Evolutionary conservation across 2,888 invertebrate species (phyloP).

Genomic region (Pterostichus madidus): DNA sequence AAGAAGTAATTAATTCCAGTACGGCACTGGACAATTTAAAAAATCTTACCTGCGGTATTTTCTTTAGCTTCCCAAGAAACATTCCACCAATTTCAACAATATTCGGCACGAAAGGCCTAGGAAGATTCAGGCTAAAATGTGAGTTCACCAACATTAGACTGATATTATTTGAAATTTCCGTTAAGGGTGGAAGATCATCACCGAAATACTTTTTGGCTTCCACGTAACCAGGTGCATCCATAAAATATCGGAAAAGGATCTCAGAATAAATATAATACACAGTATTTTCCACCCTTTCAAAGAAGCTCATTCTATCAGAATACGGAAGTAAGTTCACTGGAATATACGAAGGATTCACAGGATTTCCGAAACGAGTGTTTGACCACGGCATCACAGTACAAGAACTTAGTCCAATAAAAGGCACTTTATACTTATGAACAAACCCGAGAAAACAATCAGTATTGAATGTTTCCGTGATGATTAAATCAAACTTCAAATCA

Average conservation of each 20-base stretch:
- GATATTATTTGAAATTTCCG: slow-evolving; percentile 76
- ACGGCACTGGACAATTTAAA: too few species aligned
- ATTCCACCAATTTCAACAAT: slow-evolving; percentile 80
- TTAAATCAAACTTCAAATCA: slow-evolving; percentile 82
- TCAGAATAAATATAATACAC: slow-evolving; percentile 69
- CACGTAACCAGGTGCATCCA: slow-evolving; percentile 68
- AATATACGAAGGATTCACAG: slow-evolving; percentile 77
- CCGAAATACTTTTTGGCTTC: slow-evolving; percentile 70
- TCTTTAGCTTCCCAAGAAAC: slow-evolving; percentile 76
- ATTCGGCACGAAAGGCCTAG: slow-evolving; percentile 77
- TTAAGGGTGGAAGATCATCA: slow-evolving; percentile 72
- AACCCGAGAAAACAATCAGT: slow-evolving; percentile 85
- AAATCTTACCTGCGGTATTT: slow-evolving; percentile 71
- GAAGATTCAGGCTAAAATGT: slow-evolving; percentile 76
- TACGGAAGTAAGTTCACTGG: slow-evolving; percentile 76
- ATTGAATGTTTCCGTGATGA: slow-evolving; percentile 86
- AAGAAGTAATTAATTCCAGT: too few species aligned
- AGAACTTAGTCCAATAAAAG: slow-evolving; percentile 79
- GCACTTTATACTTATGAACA: slow-evolving; percentile 81
- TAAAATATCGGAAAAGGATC: slow-evolving; percentile 68
- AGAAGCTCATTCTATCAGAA: slow-evolving; percentile 70
- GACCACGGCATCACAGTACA: slow-evolving; percentile 77
- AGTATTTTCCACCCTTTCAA: slow-evolving; percentile 76
- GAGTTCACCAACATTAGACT: slow-evolving; percentile 78
- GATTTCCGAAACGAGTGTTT: slow-evolving; percentile 76